phyloP scores from a whole-genome alignment of 1,140 invertebrate genomes.

The Pseudomyrmex cubaensis region DNA sequence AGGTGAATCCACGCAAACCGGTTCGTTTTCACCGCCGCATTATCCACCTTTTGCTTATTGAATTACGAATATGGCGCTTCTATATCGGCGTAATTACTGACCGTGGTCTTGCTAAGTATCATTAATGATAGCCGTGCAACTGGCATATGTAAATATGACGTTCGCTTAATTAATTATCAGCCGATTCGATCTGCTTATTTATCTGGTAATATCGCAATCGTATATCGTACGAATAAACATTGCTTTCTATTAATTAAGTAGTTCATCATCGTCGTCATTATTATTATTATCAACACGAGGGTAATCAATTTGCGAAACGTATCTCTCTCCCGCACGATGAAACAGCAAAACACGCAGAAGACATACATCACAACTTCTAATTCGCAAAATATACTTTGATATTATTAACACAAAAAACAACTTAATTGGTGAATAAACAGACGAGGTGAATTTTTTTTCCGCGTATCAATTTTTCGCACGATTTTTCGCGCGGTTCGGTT shows the following conservation, averaged over 20 bases:
- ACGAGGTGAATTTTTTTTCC: no score
- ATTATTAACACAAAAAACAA: not conserved
- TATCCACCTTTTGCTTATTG: slow-evolving; percentile 57
- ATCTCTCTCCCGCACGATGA: not conserved
- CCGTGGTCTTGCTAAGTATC: slow-evolving; percentile 33
- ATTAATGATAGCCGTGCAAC: slow-evolving; percentile 43
- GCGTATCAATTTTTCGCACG: not conserved
- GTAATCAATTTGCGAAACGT: not conserved
- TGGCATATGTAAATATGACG: slow-evolving; percentile 43
- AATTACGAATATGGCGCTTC: slow-evolving; percentile 49
- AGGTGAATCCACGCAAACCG: slow-evolving; percentile 64
- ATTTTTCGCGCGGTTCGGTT: not conserved
- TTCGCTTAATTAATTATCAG: slow-evolving; percentile 51
- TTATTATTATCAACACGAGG: not conserved
- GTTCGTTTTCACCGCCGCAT: slow-evolving; percentile 58
- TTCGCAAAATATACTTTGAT: not conserved
- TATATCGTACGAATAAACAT: not conserved
- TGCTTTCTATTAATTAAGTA: slow-evolving; percentile 23
- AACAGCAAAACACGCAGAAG: not conserved
- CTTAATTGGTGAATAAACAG: not conserved
- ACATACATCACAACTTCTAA: not conserved
- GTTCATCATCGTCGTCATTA: not conserved
- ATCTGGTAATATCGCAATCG: slow-evolving; percentile 22
- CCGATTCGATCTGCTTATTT: slow-evolving; percentile 25
- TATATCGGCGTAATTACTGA: slow-evolving; percentile 53